Conservation (phyloP, 1,140 invertebrate genomes). For the Hirudo medicinalis region DNA sequence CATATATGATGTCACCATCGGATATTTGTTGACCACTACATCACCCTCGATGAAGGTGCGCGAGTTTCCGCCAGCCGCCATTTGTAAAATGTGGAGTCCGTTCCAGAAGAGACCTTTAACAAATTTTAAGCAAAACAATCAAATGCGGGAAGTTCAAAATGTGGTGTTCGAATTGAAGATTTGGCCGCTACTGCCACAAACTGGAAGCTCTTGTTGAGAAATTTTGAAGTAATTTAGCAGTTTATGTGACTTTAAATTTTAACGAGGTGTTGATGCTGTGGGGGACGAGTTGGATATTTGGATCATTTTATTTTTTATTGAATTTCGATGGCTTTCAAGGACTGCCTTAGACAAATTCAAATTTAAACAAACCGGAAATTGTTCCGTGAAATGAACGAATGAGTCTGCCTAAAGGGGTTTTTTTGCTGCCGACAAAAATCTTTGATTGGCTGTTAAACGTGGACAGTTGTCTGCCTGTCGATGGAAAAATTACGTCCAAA, state of each 20-base stretch:
- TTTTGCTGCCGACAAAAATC: conserved; percentile 76
- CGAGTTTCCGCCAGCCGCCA: conserved; percentile 65
- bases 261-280: no score
- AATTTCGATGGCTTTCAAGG: no score
- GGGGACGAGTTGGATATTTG: no score
- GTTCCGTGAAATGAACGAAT: conserved; percentile 66
- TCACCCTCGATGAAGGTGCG: conserved; percentile 52
- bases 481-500: conserved; percentile 3
- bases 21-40: conserved; percentile 33
- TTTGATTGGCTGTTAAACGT: conserved; percentile 83
- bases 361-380: conserved; percentile 55
- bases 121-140: no score
- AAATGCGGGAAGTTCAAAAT: no score
- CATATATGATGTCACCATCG: conserved; percentile 8
- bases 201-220: no score
- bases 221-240: no score
- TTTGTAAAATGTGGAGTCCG: conserved; percentile 64
- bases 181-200: no score
- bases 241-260: no score
- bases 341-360: no score
- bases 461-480: conserved; percentile 64
- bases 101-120: conserved; percentile 55
- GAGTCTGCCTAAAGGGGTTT: conserved; percentile 52
- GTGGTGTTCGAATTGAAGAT: no score
- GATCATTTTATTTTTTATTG: no score